Percentiles rank a stretch among this genome's conserved stretches.
Conservation (phyloP, 2,113 vertebrate species). For the Columba livia region DNA sequence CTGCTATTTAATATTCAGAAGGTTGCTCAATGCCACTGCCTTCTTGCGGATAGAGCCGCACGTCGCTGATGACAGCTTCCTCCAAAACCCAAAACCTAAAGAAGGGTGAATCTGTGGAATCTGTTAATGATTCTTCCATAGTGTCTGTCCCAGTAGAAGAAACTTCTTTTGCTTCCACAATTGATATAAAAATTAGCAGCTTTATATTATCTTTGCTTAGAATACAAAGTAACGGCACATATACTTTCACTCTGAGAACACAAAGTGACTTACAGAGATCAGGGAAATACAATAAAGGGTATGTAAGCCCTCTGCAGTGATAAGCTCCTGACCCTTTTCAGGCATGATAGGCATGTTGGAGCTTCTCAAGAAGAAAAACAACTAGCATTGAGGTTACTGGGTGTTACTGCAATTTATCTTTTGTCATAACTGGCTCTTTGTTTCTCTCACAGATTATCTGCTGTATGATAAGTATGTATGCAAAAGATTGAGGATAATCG, state of each 20-base stretch:
- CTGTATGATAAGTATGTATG: neutral
- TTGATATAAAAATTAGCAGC: neutral
- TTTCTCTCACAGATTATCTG: neutral
- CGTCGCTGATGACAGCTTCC: neutral
- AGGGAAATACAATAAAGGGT: neutral
- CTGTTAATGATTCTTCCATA: neutral
- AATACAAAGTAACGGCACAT: neutral
- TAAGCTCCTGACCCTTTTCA: neutral
- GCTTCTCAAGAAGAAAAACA: neutral
- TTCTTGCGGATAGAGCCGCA: neutral
- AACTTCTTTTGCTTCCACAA: neutral
- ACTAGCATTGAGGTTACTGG: neutral
- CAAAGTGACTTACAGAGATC: neutral
- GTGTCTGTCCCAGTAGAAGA: neutral
- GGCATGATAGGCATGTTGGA: neutral
- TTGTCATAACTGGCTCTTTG: neutral
- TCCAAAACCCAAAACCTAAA: neutral
- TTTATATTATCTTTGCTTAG: neutral
- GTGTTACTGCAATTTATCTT: neutral
- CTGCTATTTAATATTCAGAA: neutral
- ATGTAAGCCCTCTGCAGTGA: neutral
- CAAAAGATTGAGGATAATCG: neutral
- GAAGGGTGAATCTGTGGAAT: neutral
- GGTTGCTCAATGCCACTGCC: neutral
- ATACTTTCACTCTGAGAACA: neutral